Evolutionary conservation across 1,140 invertebrate genomes (phyloP).

Genomic region (Ditylenchus dipsaci): DNA sequence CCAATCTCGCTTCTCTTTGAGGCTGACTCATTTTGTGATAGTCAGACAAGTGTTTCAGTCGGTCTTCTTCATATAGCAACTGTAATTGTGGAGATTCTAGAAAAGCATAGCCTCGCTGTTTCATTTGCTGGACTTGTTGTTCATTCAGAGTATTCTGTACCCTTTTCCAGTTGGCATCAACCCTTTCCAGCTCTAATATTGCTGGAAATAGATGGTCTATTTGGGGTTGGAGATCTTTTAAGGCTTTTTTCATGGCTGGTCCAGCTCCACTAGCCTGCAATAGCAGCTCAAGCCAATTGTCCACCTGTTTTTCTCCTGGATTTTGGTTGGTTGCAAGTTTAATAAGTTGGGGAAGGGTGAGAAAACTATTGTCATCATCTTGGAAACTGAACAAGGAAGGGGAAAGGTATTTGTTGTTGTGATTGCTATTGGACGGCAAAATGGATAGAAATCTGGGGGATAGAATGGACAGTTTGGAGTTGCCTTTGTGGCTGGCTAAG

Average conservation of each 20-base stretch:
- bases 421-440: background rate
- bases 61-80: conserved; percentile 1
- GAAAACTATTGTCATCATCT: background rate
- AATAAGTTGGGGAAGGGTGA: background rate
- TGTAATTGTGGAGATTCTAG: background rate
- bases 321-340: background rate
- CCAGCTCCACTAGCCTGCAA: conserved; percentile 11
- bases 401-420: background rate
- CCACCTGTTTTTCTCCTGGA: background rate
- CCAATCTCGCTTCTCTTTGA: background rate
- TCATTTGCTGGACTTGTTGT: background rate
- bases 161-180: conserved; percentile 11
- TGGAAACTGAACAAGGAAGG: background rate
- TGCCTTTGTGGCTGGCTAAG: background rate
- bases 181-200: conserved; percentile 8
- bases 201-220: conserved; percentile 2
- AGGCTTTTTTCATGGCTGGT: conserved; percentile 3
- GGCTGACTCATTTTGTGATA: background rate
- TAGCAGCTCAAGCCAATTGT: conserved; percentile 5
- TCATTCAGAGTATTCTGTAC: background rate
- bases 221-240: conserved; percentile 5
- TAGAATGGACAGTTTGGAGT: background rate
- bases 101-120: conserved; percentile 11
- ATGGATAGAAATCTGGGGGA: background rate
- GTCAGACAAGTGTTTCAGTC: background rate